Conservation (phyloP, 2,797 vertebrate species). For the Pipistrellus kuhlii region DNA sequence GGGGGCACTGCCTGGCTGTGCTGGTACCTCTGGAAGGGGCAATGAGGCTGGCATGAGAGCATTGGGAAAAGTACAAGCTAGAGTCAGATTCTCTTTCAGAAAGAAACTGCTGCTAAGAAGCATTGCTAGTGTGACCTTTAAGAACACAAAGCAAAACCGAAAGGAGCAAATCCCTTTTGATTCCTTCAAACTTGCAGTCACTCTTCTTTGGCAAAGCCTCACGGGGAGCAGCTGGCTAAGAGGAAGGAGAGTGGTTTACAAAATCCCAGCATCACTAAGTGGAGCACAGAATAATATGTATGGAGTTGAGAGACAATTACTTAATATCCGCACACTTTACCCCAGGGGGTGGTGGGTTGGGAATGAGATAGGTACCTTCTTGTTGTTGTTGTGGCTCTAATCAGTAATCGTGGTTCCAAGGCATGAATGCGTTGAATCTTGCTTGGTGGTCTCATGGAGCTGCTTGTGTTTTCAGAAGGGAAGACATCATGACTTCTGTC, state of each 20-base stretch:
- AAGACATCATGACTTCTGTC: background rate
- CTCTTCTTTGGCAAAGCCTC: background rate
- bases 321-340: too few species aligned
- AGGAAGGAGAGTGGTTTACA: background rate
- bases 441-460: background rate
- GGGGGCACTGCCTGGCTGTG: background rate
- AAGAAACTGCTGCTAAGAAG: background rate
- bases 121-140: background rate
- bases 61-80: background rate
- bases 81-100: background rate
- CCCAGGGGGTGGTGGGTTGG: fast-evolving
- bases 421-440: background rate
- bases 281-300: background rate
- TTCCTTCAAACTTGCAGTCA: background rate
- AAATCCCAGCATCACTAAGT: background rate
- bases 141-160: background rate
- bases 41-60: background rate
- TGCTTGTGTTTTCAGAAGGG: background rate
- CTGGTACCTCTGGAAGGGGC: background rate
- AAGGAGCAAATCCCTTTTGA: background rate
- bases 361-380: too few species aligned
- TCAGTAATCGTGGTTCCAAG: background rate
- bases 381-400: background rate
- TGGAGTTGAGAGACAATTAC: background rate
- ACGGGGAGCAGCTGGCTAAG: background rate